Evolutionary conservation across 2,797 vertebrate genomes (phyloP), one percentile per base, ranked within the genome.

Genomic region (Picus viridis): DNA sequence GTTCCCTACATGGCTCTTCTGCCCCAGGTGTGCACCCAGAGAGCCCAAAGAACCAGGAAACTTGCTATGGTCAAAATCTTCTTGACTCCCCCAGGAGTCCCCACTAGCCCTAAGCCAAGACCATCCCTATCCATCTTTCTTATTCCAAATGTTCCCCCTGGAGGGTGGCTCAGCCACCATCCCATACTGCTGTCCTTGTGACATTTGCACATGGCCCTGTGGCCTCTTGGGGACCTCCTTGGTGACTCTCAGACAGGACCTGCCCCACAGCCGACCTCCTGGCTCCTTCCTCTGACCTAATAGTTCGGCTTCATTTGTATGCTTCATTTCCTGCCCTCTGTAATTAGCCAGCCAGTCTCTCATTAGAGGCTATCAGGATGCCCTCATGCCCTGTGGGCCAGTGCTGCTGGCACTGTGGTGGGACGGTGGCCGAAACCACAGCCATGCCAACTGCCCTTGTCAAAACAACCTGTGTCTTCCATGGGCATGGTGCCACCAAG

Each of bases 371-470:
- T 10, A 8, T 14, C 12, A 57, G 41, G 57, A 3, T 74, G 67
- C 29, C 75, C 56, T 13, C 2, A 0, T 17, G 54, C 56, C 68
- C 49, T 3, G 34, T 2, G 18, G 54, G 57, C 29, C 1, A 2
- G 2, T 1, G 27, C 59, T 71, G 59, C 67, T 0, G 7, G 67
- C 61, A 10, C 24, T 4, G 0, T 15, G 47, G 14, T 3, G 6
- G 1, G 20, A 39, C 2, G 0, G 43, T 16, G 62, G 27, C 62
- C 4, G 2, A 53, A 71, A n/a, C 14, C 1, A 0, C 4, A 4
- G 15, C 72, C 1, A 2, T 67, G 26, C 29, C 9, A 1, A 57
- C 61, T 7, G 41, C 22, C 16, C 41, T 58, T 1, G 0, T 16
- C 1, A 0, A 36, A 32, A 56, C 72, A 69, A 63, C 32, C 15